phyloP scores from a whole-genome alignment of 2,113 vertebrate genomes.

The Falco punctatus region DNA sequence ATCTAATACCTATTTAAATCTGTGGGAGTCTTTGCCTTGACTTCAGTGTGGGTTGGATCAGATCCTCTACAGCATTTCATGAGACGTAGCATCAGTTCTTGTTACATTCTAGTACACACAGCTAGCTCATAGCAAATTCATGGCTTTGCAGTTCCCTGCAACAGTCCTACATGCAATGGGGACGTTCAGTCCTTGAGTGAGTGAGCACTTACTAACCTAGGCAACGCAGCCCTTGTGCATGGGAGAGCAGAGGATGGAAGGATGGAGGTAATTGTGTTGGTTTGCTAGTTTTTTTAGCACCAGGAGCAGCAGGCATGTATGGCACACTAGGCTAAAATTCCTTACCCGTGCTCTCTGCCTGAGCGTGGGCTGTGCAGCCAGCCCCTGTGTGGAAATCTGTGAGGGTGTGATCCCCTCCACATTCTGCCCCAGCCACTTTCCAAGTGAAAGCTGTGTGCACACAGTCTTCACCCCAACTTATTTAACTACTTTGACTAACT shows the following conservation, averaged over 20 bases:
- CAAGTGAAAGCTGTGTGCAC: background rate
- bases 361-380: background rate
- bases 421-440: background rate
- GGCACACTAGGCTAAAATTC: background rate
- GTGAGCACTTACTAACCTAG: fast-evolving
- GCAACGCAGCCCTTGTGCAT: background rate
- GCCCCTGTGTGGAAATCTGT: background rate
- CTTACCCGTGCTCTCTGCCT: fast-evolving
- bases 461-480: background rate
- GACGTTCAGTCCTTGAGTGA: background rate
- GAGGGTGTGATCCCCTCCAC: background rate
- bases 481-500: background rate
- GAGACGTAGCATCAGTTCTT: background rate
- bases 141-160: background rate
- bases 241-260: background rate
- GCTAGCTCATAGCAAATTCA: background rate
- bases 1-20: conserved; percentile 33
- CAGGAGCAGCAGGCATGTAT: background rate
- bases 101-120: background rate
- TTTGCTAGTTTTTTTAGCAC: background rate
- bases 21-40: conserved; percentile 31
- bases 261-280: fast-evolving
- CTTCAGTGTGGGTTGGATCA: conserved; percentile 3
- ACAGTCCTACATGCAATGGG: background rate
- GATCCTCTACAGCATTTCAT: background rate